Percentiles rank a stretch among this genome's conserved stretches.
Evolutionary conservation across 2,888 invertebrate genomes (phyloP).

Genomic region (Cataglyphis albicans): DNA sequence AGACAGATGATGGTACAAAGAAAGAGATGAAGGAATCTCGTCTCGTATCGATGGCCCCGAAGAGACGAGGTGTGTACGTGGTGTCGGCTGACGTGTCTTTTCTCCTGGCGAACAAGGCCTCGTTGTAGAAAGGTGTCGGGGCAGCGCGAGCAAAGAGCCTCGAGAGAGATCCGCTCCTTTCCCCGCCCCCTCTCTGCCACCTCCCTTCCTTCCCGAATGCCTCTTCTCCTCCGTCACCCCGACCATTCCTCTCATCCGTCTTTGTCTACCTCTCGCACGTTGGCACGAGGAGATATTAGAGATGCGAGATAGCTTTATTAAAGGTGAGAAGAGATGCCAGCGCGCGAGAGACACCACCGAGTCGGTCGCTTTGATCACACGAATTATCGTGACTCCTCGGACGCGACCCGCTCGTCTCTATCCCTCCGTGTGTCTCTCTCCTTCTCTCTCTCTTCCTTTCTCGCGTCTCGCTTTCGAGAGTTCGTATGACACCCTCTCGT

Average conservation of each 20-base stretch:
- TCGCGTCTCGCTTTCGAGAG: constrained; percentile 45
- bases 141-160: constrained; percentile 73
- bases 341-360: constrained; percentile 74
- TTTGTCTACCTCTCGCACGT: constrained; percentile 72
- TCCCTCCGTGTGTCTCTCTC: constrained; percentile 12
- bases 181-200: constrained; percentile 29
- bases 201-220: not conserved
- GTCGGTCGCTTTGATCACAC: constrained; percentile 82
- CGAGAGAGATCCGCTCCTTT: constrained; percentile 65
- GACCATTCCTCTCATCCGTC: constrained; percentile 59
- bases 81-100: constrained; percentile 80
- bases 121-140: constrained; percentile 79
- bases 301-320: constrained; percentile 84
- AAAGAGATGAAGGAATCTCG: constrained; percentile 56
- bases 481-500: constrained; percentile 35
- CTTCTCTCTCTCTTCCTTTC: constrained; percentile 39
- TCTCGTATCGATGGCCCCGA: constrained; percentile 74
- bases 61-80: constrained; percentile 76
- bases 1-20: constrained; percentile 51
- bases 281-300: constrained; percentile 77
- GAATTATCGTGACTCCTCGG: constrained; percentile 72
- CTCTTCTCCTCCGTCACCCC: constrained; percentile 11
- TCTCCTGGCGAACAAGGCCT: constrained; percentile 79
- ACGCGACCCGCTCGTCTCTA: constrained; percentile 56
- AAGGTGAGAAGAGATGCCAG: constrained; percentile 79